Percentiles rank a stretch among this genome's conserved stretches.
These are phyloP conservation scores for Cynocephalus volans DNA, from an alignment of 2,113 vertebrate genomes.

Conservation along the genomic window DNA sequence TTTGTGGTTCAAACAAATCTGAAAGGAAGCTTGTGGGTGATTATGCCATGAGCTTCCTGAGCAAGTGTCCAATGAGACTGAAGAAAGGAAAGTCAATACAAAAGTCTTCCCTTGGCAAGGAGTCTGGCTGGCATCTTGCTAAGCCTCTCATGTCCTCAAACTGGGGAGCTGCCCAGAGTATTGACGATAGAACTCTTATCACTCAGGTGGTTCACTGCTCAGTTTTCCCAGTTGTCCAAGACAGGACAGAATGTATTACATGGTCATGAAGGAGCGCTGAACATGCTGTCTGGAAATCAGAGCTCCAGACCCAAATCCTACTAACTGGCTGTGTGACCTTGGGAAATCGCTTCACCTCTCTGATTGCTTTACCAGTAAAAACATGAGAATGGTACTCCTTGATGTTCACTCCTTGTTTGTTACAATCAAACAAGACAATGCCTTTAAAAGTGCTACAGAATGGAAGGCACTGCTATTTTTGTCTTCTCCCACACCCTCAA, in stretches of 20 bases:
- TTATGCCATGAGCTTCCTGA: neutral
- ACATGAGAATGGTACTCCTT: neutral
- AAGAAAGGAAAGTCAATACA: neutral
- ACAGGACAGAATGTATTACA: fast-evolving
- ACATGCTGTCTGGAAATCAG: neutral
- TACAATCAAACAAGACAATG: too few species aligned
- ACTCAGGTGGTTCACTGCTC: neutral
- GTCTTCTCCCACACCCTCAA: neutral
- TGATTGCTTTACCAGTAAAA: neutral
- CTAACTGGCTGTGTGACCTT: neutral
- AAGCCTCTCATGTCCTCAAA: neutral
- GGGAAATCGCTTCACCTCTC: neutral
- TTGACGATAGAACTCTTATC: too few species aligned
- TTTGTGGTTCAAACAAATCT: neutral
- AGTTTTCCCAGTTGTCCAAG: neutral
- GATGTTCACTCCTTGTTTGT: neutral
- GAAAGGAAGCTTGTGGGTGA: neutral
- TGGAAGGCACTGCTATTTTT: neutral
- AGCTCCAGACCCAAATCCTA: neutral
- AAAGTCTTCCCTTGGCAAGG: fast-evolving
- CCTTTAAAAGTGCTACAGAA: neutral
- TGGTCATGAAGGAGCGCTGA: neutral
- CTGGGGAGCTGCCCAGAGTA: neutral
- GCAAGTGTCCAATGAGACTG: neutral
- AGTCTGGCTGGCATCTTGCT: neutral